Evolutionary conservation across 2,797 vertebrate genomes (phyloP).

Genomic region (Diglossa cyanea): DNA sequence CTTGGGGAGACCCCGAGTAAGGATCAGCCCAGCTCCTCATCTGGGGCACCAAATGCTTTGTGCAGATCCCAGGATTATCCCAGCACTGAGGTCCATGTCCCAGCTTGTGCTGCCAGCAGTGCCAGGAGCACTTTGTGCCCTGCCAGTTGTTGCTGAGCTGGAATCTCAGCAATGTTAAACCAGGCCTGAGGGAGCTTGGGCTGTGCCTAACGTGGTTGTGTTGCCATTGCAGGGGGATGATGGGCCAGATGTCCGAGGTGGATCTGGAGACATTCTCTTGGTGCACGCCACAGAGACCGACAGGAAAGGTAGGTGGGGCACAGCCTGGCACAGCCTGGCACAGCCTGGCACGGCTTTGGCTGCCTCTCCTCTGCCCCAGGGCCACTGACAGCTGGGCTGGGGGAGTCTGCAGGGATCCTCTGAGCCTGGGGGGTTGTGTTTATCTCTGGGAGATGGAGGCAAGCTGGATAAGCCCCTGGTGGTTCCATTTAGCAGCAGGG

Average conservation of each 20-base stretch:
- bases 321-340: not conserved
- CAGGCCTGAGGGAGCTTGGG: not conserved
- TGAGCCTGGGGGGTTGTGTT: not conserved
- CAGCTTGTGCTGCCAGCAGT: not conserved
- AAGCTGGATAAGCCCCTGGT: conserved; percentile 3
- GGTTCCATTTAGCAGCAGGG: not conserved
- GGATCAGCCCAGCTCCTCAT: not conserved
- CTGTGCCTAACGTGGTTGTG: not conserved
- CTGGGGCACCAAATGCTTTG: not conserved
- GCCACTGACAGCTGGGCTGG: not conserved
- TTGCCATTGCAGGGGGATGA: conserved; percentile 85
- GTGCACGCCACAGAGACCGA: conserved; percentile 97
- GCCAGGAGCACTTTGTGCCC: not conserved
- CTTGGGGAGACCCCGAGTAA: not conserved
- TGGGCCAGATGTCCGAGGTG: conserved; percentile 94
- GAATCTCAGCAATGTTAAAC: not conserved
- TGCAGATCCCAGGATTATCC: not conserved
- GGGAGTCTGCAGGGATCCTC: not conserved
- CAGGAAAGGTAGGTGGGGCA: conserved; percentile 85
- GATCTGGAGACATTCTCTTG: conserved; percentile 93
- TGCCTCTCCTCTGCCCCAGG: not conserved
- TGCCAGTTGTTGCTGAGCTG: not conserved
- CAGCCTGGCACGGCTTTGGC: not conserved
- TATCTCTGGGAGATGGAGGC: not conserved
- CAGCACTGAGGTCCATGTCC: not conserved